These are phyloP conservation scores for Clepsis dumicolana DNA, from an alignment of 2,888 invertebrate species.

Conservation along the genomic window DNA sequence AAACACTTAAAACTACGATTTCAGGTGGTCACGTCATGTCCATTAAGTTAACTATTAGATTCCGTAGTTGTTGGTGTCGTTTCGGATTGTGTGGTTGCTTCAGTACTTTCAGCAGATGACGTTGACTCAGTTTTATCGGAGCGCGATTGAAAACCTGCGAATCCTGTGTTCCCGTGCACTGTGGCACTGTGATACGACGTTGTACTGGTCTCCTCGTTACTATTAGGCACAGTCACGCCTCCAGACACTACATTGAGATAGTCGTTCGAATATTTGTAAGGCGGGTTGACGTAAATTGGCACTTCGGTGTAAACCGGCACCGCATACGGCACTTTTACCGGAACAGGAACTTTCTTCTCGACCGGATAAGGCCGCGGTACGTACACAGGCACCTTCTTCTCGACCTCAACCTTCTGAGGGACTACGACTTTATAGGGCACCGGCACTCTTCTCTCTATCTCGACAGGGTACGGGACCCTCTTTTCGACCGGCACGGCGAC, in stretches of 20 bases:
- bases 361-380: conserved; percentile 56
- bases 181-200: conserved; percentile 62
- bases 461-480: conserved; percentile 76
- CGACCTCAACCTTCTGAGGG: conserved; percentile 65
- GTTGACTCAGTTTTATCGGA: conserved; percentile 58
- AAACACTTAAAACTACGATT: conserved; percentile 2
- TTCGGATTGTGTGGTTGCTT: conserved; percentile 41
- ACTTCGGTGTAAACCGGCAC: conserved; percentile 50
- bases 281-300: conserved; percentile 58
- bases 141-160: conserved; percentile 68
- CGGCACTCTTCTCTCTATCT: conserved; percentile 80
- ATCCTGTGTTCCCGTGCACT: conserved; percentile 67
- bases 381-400: conserved; percentile 67
- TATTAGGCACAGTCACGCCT: conserved; percentile 38
- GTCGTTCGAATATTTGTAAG: conserved; percentile 68
- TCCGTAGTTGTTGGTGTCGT: conserved; percentile 48
- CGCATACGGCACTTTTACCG: conserved; percentile 51
- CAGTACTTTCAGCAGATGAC: conserved; percentile 37
- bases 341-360: conserved; percentile 75
- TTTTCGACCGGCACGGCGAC: conserved; percentile 81
- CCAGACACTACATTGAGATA: conserved; percentile 46
- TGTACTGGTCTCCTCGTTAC: conserved; percentile 46
- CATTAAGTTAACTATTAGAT: conserved; percentile 11
- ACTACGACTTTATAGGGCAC: conserved; percentile 56
- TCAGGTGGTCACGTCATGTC: conserved; percentile 41